Conservation (phyloP, 2,113 vertebrate genomes). For the Isurus oxyrinchus region DNA sequence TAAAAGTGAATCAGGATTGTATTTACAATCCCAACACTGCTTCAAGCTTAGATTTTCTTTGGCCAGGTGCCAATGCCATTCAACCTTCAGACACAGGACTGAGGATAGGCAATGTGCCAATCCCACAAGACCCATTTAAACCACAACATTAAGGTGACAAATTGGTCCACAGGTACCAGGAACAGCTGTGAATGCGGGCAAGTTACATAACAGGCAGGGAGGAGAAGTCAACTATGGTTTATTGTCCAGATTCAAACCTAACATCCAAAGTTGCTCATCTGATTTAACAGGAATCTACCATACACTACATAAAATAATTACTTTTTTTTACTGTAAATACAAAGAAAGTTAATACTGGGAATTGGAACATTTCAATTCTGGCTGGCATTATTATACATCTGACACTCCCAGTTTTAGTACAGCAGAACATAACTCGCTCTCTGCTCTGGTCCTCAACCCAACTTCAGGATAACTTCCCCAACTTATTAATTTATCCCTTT, state of each 20-base stretch:
- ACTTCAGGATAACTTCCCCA: not conserved
- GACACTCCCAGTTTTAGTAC: not conserved
- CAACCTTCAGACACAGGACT: not conserved
- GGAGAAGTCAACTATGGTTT: not conserved
- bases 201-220: not conserved
- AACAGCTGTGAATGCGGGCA: not conserved
- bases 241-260: not conserved
- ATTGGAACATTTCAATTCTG: conserved; percentile 2
- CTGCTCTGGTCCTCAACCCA: not conserved
- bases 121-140: not conserved
- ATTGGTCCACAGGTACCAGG: not conserved
- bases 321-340: not conserved
- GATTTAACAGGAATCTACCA: not conserved
- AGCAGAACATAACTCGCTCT: not conserved
- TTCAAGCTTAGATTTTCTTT: not conserved
- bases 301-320: not conserved
- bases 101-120: not conserved
- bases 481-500: not conserved
- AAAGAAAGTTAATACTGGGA: not conserved
- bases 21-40: not conserved
- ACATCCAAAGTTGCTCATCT: not conserved
- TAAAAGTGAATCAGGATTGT: not conserved
- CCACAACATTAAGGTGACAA: not conserved
- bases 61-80: not conserved
- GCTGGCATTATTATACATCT: not conserved